phyloP scores from a whole-genome alignment of 2,888 invertebrate genomes.

The Lepidonotus clava region DNA sequence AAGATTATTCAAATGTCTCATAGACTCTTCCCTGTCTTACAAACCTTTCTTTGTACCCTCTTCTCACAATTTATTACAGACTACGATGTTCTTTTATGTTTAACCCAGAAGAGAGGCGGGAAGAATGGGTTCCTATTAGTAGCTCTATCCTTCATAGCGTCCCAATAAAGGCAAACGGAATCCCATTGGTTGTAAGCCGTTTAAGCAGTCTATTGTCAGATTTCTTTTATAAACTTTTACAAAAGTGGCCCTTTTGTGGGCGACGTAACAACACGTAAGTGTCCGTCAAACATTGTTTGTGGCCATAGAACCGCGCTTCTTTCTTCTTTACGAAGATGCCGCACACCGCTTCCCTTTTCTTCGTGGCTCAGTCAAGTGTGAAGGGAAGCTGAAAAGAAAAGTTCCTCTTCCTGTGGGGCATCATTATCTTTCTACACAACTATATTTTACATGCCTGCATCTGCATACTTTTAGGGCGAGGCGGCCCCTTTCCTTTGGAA shows the following conservation, averaged over 20 bases:
- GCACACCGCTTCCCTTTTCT: not conserved
- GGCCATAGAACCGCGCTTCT: not conserved
- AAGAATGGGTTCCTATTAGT: too few species aligned
- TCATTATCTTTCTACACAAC: slow-evolving; percentile 25
- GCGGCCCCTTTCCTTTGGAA: not conserved
- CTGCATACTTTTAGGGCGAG: not conserved
- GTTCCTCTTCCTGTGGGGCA: not conserved
- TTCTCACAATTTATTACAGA: too few species aligned
- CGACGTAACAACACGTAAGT: slow-evolving; percentile 25
- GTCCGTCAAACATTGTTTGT: not conserved
- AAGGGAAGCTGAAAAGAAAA: slow-evolving; percentile 20
- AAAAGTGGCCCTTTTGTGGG: not conserved
- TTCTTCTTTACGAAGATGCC: not conserved
- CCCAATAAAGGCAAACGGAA: slow-evolving; percentile 37
- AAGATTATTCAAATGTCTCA: too few species aligned
- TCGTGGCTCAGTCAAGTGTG: not conserved
- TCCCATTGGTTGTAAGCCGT: not conserved
- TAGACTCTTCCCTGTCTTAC: too few species aligned
- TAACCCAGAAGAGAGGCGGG: too few species aligned
- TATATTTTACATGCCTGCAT: slow-evolving; percentile 13
- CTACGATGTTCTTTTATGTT: too few species aligned
- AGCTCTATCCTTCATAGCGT: not conserved
- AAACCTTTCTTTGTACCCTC: too few species aligned
- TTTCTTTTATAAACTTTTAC: slow-evolving; percentile 1
- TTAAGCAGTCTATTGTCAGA: not conserved